Base-by-base conservation (phyloP, 2,888 invertebrate genomes). In the Gymnocheta viridis region DNA sequence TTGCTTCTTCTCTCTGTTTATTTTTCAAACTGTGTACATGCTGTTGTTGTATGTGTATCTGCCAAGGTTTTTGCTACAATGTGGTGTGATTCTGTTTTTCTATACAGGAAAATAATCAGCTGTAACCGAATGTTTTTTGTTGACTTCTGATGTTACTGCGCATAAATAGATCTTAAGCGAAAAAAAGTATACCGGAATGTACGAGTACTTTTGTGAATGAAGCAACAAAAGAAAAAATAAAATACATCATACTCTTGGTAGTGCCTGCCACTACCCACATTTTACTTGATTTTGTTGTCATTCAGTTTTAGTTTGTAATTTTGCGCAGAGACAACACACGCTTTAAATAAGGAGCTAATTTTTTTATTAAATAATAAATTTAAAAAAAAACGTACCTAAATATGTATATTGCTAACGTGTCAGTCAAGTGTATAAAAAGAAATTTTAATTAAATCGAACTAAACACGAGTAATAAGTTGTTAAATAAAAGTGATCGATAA, bases 251-350 rank as follows among this genome's bases (percentile, higher is more conserved):
- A 7, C 41, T 62, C 24, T 62, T 62, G 2, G 4, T 62, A 5
- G 24, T 41, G 62, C 27, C 27, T 44, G 27, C 7, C 41, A 44
- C 24, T 44, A 27, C 62, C 41, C 29, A 51, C 24, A n/a, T 62
- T n/a, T 17, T 38, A 10, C 17, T 1, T 62, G n/a, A 2, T 22
- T 47, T 66, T 29, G 19, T 49, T 49, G 12, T 19, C n/a, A 66
- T 66, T 49, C 49, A 66, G 66, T 66, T 66, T 64, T 62, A 62
- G 24, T 49, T 32, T 32, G 49, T 49, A 66, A 32, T 32, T 66
- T 66, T 66, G 32, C 10, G n/a, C 14, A 9, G 38, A 41, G 44
- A 7, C 62, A n/a, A 10, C 56, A 4, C n/a, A 9, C 24, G 62
- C 32, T 41, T 27, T 3, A 24, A 38, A 9, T n/a, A 35, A 14